phyloP scores from a whole-genome alignment of 2,888 invertebrate genomes.

The Crocallis elinguaria region DNA sequence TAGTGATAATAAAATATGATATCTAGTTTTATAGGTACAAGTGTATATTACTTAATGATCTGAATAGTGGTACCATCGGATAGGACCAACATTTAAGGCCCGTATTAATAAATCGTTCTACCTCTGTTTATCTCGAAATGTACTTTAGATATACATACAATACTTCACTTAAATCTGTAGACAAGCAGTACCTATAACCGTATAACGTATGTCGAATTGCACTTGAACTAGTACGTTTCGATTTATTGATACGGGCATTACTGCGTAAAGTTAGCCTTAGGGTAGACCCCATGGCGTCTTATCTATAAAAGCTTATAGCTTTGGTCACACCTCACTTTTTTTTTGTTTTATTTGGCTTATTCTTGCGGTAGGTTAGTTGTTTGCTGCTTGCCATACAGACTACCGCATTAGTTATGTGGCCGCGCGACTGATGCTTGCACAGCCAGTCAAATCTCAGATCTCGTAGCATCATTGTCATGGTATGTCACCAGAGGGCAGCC shows the following conservation, averaged over 20 bases:
- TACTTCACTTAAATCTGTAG: too few species aligned
- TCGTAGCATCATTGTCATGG: conserved; percentile 34
- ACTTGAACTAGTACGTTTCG: too few species aligned
- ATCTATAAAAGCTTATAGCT: conserved; percentile 78
- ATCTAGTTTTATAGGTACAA: conserved; percentile 27
- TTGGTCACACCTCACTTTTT: conserved; percentile 68
- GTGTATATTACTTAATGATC: conserved; percentile 36
- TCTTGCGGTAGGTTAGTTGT: neutral
- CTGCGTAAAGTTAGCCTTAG: conserved; percentile 21
- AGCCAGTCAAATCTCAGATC: conserved; percentile 26
- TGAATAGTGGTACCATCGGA: conserved; percentile 27
- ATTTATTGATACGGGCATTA: neutral
- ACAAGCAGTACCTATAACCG: too few species aligned
- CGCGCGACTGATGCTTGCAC: conserved; percentile 6
- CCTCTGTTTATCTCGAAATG: too few species aligned
- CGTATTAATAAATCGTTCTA: too few species aligned
- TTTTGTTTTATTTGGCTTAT: conserved; percentile 70
- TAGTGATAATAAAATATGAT: conserved; percentile 59
- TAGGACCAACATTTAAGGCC: conserved; percentile 27
- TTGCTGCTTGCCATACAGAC: conserved; percentile 1
- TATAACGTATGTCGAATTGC: too few species aligned
- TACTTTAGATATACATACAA: too few species aligned
- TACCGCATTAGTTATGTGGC: conserved; percentile 15
- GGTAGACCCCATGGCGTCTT: conserved; percentile 38
- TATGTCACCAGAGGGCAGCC: conserved; percentile 17